Evolutionary conservation across 2,797 vertebrate species (phyloP), one percentile per base, ranked within the genome.

Genomic region (Melanotaenia maccullochi): DNA sequence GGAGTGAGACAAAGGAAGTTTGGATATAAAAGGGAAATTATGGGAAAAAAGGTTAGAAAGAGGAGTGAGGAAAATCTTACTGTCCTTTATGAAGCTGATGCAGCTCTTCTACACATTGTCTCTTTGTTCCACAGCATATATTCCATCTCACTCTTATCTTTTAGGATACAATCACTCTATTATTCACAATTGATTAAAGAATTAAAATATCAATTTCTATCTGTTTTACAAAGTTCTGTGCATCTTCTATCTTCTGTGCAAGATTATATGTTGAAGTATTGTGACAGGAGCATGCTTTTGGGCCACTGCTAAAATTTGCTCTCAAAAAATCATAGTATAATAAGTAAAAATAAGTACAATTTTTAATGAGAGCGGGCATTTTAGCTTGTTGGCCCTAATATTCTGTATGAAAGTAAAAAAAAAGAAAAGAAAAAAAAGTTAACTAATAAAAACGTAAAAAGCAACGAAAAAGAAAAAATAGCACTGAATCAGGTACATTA

Each of bases 41-140:
- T 3, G 36, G 47, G 32, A 54, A 76, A 47, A 33, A 28, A 47
- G 51, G 32, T 60, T 67, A 71, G 51, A 44, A 65, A 65, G 55
- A 42, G 40, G 22, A 28, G 35, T 20, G 14, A 58, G 60, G 58
- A 44, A 67, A 33, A 38, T 71, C 54, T 65, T 80, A 63, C 66
- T 76, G 78, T 83, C 65, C 63, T 81, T 75, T 75, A 71, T 74
- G 73, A 68, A 64, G 76, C 71, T 63, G 73, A 82, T 76, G 73
- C 74, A 54, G 67, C 51, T 69, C 63, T 51, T 68, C 58, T 25
- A 61, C 64, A 86, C 65, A 82, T 76, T 57, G 78, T 25, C 40
- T 79, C 78, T 85, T 75, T 86, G 79, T 82, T 79, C 73, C 80
- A 69, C 18, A 20, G 13, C 47, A 56, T 20, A 3, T 47, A 18